A percentile compares a stretch with the other conserved stretches of the same genome.
Conservation (phyloP, 2,113 vertebrate species). For the Paratilapia polleni region DNA sequence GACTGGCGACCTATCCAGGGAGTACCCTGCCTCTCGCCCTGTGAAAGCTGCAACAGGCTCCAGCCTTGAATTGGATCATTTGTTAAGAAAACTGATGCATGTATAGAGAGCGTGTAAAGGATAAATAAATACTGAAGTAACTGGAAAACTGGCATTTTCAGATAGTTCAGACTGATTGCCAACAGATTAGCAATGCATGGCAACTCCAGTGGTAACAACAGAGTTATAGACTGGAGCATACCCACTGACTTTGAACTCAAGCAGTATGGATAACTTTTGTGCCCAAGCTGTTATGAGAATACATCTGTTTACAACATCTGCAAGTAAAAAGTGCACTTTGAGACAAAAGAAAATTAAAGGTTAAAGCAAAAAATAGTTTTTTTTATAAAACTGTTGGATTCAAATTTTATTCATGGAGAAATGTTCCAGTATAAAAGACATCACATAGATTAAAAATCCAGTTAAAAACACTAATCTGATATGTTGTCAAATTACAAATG, state of each 20-base stretch:
- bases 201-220: neutral
- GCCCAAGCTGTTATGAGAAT: neutral
- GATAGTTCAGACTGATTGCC: neutral
- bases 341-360: neutral
- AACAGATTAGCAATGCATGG: neutral
- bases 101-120: too few relatives aligned
- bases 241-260: neutral
- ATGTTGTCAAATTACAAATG: neutral
- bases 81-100: slow-evolving; percentile 1
- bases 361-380: neutral
- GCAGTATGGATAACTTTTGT: neutral
- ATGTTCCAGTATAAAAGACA: neutral
- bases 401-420: neutral
- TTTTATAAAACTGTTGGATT: neutral
- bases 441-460: neutral
- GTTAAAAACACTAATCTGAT: neutral
- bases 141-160: slow-evolving; percentile 2
- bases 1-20: neutral
- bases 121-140: neutral
- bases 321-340: neutral
- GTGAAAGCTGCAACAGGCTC: neutral
- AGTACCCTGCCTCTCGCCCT: neutral
- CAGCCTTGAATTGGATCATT: neutral
- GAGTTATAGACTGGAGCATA: neutral
- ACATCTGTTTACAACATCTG: neutral